These are phyloP conservation scores for Chionis minor DNA, from an alignment of 2,113 vertebrate species.

Conservation along the genomic window DNA sequence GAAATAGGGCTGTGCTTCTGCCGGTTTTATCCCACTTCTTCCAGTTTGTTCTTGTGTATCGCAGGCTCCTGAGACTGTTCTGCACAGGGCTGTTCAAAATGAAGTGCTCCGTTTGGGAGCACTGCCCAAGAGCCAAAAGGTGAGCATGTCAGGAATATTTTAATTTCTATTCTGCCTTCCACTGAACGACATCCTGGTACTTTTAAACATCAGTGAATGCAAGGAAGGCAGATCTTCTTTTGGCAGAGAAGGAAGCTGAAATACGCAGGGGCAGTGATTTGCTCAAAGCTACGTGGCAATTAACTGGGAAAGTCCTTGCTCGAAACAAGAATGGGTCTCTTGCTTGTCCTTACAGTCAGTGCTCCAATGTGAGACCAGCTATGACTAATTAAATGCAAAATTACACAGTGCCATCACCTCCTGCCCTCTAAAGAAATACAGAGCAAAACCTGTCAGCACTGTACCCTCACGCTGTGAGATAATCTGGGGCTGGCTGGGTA, in stretches of 20 bases:
- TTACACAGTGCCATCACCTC: neutral
- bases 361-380: neutral
- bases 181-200: neutral
- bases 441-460: neutral
- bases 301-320: neutral
- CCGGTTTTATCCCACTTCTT: neutral
- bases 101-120: neutral
- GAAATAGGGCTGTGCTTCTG: neutral
- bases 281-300: neutral
- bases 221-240: neutral
- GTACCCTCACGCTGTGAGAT: neutral
- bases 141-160: neutral
- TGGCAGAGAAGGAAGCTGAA: neutral
- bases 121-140: neutral
- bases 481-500: neutral
- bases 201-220: neutral
- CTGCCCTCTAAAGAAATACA: neutral
- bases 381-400: neutral
- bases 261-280: neutral
- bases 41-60: neutral
- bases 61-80: neutral
- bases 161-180: neutral
- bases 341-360: neutral
- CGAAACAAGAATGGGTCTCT: neutral
- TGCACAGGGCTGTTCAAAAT: neutral